Base-by-base conservation (phyloP, 2,888 invertebrate genomes). In the Dynastes tityus region DNA sequence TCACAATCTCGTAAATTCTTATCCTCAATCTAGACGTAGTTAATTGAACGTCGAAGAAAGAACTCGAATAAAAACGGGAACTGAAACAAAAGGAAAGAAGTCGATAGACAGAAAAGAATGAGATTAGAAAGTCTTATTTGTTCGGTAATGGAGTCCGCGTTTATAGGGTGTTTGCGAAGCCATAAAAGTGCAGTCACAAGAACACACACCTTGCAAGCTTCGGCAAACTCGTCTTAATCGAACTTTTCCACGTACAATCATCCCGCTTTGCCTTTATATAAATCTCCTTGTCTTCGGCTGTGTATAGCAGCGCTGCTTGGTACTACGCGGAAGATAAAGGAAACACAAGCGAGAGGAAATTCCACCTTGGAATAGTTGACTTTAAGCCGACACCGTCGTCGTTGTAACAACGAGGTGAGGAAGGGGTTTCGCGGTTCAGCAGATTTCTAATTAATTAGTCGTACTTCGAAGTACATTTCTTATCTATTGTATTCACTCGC, bases 91-190 rank as follows among this genome's bases (percentile, higher is more conserved):
- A 22, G 55, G 13, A 13, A 55, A 13, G 2, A 55, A 55, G n/a
- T 16, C 55, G 55, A 55, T 22, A 55, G 55, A n/a, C 55, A 22
- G 16, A 55, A 55, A n/a, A 55, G 55, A 55, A 55, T 55, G 55
- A 55, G 55, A 55, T 55, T 55, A 55, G 55, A 55, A 55, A 55
- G 55, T 55, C 55, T 55, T 55, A 55, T 55, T 55, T 55, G 55
- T 55, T 55, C 55, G 55, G 22, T 55, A 55, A 55, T 55, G 55
- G 55, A 55, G 55, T 55, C 55, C 22, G 55, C 55, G 55, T 55
- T 55, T 55, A 55, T 55, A 55, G 55, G 55, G 55, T 55, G 55
- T 13, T 55, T 55, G 55, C 55, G 22, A 55, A 55, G 55, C 55
- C 22, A 13, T 55, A 55, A 55, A 55, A 55, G 55, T 55, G 55